phyloP scores from a whole-genome alignment of 37 sponge, comb jelly and placozoan species.

The Crambe crambe region DNA sequence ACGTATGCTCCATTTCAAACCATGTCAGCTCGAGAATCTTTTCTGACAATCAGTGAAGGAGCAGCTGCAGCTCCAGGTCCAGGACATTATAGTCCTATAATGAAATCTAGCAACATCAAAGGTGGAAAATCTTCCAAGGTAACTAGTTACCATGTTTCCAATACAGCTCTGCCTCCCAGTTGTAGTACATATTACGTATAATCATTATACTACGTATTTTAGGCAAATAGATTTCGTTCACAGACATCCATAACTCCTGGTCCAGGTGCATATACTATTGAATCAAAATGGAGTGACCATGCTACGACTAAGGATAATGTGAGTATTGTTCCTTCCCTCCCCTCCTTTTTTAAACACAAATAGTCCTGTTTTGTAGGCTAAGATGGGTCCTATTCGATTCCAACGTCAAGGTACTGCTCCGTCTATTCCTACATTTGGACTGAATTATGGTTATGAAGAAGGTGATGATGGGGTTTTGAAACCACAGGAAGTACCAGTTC shows the following conservation, averaged over 20 bases:
- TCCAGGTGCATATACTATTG: slow-evolving; percentile 85
- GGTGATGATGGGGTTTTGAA: slow-evolving; percentile 57
- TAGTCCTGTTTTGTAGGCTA: neutral
- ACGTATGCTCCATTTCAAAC: slow-evolving; percentile 93
- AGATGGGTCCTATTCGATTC: slow-evolving; percentile 43
- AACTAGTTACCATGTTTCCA: neutral
- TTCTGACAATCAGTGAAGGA: slow-evolving; percentile 69
- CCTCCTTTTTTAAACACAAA: neutral
- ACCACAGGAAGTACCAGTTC: slow-evolving; percentile 69
- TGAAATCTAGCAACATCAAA: slow-evolving; percentile 40
- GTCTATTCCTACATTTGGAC: slow-evolving; percentile 86
- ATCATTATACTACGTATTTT: neutral
- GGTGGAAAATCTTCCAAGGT: slow-evolving; percentile 84
- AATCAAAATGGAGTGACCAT: slow-evolving; percentile 58
- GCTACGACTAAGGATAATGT: slow-evolving; percentile 10
- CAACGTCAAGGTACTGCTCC: slow-evolving; percentile 83
- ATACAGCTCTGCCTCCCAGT: neutral
- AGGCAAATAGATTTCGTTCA: slow-evolving; percentile 71
- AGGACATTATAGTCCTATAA: slow-evolving; percentile 72
- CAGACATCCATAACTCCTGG: slow-evolving; percentile 72
- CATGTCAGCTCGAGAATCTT: slow-evolving; percentile 77
- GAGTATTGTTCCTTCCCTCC: neutral
- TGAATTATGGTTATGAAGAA: slow-evolving; percentile 92
- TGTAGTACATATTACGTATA: too few relatives aligned
- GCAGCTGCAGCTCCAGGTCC: slow-evolving; percentile 89